Evolutionary conservation across 2,797 vertebrate genomes (phyloP), one percentile per base, ranked within the genome.

Genomic region (Lepus townsendii): DNA sequence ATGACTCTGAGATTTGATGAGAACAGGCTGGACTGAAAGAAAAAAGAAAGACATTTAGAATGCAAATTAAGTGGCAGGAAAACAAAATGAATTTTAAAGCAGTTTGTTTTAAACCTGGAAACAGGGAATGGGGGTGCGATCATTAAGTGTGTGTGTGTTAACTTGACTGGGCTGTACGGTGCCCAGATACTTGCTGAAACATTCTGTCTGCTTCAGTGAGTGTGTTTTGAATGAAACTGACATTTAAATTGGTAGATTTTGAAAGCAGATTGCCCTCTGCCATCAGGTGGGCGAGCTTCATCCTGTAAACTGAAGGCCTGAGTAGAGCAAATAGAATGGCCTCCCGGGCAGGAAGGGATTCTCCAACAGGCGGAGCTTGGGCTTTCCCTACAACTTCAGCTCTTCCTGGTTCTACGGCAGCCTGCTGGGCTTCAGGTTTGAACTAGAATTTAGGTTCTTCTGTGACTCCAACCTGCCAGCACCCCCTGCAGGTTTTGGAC

Each of bases 1-100:
- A 77, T 38, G 50, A 66, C 57, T 84, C 35, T 47, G 13, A 73
- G 35, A 9, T n/a, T 24, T 78, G 63, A 87, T 84, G 50, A 93
- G 88, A 87, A 11, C 3, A 94, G 69, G 35, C 47, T 90, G 73
- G 30, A 83, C 57, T 80, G 19, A 57, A 93, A 88, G 54, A 68
- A n/a, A 62, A 0, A 35, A 90, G 52, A 60, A 78, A 65, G 17
- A 27, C 17, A 52, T 9, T 73, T 91, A n/a, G 27, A 27, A 47
- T n/a, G 16, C 6, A 85, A 90, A 78, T 73, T 91, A 83, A 26
- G 22, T 69, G 63, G 1, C 50, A 89, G 68, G 57, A 63, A 79
- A 91, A 42, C 16, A 75, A 80, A 83, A 22, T 24, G 0, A 80
- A n/a, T 83, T 79, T 95, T 68, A n/a, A 68, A 77, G 9, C 78